A percentile compares a stretch with the other conserved stretches of the same genome.
Evolutionary conservation across 1,140 invertebrate genomes (phyloP).

Genomic region (Drosophila repletoides): DNA sequence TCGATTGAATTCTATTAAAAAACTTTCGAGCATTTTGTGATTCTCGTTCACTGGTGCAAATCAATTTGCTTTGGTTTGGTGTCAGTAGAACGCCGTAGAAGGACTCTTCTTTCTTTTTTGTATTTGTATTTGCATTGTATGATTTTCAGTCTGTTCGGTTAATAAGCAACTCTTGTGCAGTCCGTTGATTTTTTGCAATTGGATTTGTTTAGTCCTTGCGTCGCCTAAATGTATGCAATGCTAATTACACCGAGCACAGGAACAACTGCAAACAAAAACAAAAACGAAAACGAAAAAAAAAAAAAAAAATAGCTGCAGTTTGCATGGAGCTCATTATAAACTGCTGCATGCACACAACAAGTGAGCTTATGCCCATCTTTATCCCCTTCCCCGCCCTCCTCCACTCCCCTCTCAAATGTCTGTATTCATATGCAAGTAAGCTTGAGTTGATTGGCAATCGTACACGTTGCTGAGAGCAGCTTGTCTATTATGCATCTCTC

Average conservation of each 20-base stretch:
- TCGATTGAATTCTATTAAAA: no score
- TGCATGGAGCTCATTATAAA: slow-evolving; percentile 35
- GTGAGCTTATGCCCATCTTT: not conserved
- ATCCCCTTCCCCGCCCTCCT: not conserved
- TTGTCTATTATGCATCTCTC: slow-evolving; percentile 15
- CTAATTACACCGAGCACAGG: slow-evolving; percentile 30
- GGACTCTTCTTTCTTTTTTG: no score
- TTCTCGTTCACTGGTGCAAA: no score
- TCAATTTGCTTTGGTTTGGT: no score
- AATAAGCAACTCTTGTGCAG: not conserved
- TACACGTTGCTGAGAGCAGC: slow-evolving; percentile 16
- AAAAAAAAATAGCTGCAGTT: not conserved
- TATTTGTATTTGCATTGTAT: not conserved
- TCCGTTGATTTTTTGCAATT: not conserved
- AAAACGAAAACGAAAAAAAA: not conserved
- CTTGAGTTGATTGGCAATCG: slow-evolving; percentile 32
- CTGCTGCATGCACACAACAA: slow-evolving; percentile 16
- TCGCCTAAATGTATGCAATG: slow-evolving; percentile 23
- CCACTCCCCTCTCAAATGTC: not conserved
- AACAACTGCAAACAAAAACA: not conserved
- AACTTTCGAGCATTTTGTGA: no score
- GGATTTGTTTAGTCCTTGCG: not conserved
- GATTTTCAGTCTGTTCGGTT: not conserved
- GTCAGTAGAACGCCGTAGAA: no score
- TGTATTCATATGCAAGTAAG: slow-evolving; percentile 11